These are phyloP conservation scores for Drosophila buzzatii DNA, from an alignment of 2,888 invertebrate genomes.

Conservation along the genomic window DNA sequence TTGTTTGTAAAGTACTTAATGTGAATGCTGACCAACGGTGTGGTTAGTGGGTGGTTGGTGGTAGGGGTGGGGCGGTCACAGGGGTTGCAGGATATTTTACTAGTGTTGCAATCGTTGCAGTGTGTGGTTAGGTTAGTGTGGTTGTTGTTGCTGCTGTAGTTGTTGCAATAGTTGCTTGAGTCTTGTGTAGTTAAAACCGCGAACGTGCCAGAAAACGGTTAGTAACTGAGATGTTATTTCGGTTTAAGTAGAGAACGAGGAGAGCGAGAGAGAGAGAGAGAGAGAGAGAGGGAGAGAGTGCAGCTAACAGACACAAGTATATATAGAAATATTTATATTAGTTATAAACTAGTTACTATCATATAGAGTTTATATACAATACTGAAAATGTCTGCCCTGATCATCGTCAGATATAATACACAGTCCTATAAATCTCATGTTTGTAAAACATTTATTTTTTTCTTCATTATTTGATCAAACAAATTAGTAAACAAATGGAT, in stretches of 20 bases:
- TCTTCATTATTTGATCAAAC: slow-evolving; percentile 57
- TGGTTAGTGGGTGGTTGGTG: slow-evolving; percentile 25
- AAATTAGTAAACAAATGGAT: slow-evolving; percentile 65
- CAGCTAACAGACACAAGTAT: slow-evolving; percentile 6
- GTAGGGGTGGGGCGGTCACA: neutral
- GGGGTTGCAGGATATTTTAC: neutral
- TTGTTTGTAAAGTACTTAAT: slow-evolving; percentile 18
- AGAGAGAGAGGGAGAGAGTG: slow-evolving; percentile 30
- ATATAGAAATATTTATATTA: neutral
- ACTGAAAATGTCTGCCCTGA: slow-evolving; percentile 22
- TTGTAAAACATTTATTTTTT: slow-evolving; percentile 46
- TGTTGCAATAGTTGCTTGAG: slow-evolving; percentile 4
- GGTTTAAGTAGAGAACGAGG: slow-evolving; percentile 13
- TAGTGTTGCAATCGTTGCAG: slow-evolving; percentile 41
- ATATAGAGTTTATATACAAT: slow-evolving; percentile 38
- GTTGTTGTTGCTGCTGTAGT: neutral
- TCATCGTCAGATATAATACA: slow-evolving; percentile 11
- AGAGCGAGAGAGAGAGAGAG: slow-evolving; percentile 30
- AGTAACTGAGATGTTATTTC: slow-evolving; percentile 48
- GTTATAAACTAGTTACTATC: slow-evolving; percentile 36
- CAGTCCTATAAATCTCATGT: slow-evolving; percentile 23
- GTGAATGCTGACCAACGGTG: slow-evolving; percentile 37
- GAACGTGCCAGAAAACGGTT: slow-evolving; percentile 57
- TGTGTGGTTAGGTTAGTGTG: slow-evolving; percentile 50
- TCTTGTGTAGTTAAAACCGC: slow-evolving; percentile 17